Evolutionary conservation across 2,797 vertebrate genomes (phyloP), one percentile per base, ranked within the genome.

Genomic region (Craterocephalus amniculus): DNA sequence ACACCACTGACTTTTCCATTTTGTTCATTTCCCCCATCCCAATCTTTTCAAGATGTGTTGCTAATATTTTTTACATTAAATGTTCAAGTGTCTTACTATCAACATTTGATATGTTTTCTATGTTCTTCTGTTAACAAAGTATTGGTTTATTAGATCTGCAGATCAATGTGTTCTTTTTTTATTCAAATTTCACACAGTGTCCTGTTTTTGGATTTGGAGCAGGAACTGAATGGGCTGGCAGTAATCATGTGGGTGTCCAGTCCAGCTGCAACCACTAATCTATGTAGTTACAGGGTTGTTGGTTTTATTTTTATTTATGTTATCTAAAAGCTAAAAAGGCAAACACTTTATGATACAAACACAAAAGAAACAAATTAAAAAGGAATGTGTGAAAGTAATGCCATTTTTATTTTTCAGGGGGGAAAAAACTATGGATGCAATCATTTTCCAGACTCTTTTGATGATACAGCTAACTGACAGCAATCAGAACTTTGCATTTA

Each of bases 381-480:
- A 29, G 11, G 9, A 36, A 4, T 4, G 8, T 29, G 36, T 38
- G 26, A 36, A 67, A 13, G 22, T 58, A 27, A 51, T 2, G 3
- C 7, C 14, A 34, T 24, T 36, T 54, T 24, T 9, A 48, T 26
- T 54, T 24, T 9, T n/a, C 22, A 48, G 29, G 22, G 8, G 1
- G 9, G 16, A 40, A 48, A 18, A 29, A 49, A 31, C 43, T 49
- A 14, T 9, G 6, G 26, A 66, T 75, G 24, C 27, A 36, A 24
- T 59, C 45, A 62, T 55, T 58, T 49, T 43, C 27, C 31, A 14
- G 10, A 26, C 43, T 78, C 58, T 58, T 76, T 74, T 70, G 35
- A 79, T 58, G 57, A 40, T 65, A 38, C 14, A 16, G n/a, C 36
- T 56, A 76, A 76, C 2, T 72, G 70, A 61, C 40, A 24, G 60